Evolutionary conservation across 2,888 invertebrate genomes (phyloP).

Genomic region (Brenthis ino): DNA sequence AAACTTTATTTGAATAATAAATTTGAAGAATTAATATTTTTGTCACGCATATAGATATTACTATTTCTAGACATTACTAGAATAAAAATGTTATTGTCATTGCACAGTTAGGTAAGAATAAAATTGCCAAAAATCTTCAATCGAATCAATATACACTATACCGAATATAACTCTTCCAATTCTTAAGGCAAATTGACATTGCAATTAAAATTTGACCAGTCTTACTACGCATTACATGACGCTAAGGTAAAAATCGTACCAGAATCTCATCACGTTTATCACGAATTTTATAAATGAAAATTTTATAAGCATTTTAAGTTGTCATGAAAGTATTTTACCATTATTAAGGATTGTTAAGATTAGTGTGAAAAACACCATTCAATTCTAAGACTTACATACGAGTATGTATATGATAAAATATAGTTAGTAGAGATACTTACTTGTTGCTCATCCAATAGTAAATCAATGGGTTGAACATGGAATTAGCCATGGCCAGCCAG

Average conservation of each 20-base stretch:
- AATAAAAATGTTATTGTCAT: background rate
- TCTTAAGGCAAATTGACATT: too few species aligned
- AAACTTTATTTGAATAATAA: too few species aligned
- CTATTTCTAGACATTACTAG: background rate
- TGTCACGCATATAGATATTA: background rate
- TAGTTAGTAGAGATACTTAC: slow-evolving; percentile 65
- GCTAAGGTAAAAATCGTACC: too few species aligned
- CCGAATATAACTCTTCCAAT: too few species aligned
- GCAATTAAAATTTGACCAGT: too few species aligned
- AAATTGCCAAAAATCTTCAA: background rate
- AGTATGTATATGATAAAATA: background rate
- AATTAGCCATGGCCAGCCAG: slow-evolving; percentile 95
- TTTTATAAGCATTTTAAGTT: too few species aligned
- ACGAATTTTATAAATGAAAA: background rate
- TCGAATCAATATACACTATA: too few species aligned
- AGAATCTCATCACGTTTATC: background rate
- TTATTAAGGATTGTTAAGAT: background rate
- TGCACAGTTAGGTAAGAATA: background rate
- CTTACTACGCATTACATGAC: too few species aligned
- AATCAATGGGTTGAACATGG: slow-evolving; percentile 95
- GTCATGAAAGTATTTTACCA: background rate
- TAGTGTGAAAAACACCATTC: background rate
- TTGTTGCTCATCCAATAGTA: slow-evolving; percentile 96
- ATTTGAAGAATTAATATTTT: background rate
- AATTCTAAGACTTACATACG: background rate